Evolutionary conservation across 2,113 vertebrate genomes (phyloP), one percentile per base, ranked within the genome.

Genomic region (Centropristis striata): DNA sequence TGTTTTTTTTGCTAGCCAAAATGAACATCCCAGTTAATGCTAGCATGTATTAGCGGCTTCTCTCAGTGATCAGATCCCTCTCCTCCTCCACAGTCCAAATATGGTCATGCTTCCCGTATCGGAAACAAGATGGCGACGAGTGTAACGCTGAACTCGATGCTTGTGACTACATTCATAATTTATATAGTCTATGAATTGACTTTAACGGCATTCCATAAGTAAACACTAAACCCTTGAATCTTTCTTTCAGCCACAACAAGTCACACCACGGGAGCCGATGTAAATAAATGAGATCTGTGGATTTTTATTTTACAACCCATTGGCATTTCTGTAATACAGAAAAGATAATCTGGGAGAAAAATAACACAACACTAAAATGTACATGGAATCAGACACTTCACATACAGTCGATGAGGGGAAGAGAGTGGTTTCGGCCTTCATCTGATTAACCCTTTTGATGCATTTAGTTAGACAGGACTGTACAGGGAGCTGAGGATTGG

Each of bases 231-330:
- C 6, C 32, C 16, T 27, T 12, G 2, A 32, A 15, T 49, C 5
- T 58, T 46, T 49, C 14, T 32, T 32, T 32, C 32, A 32, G 32
- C 6, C 32, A 32, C 32, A 32, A 32, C 32, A 32, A 80, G 25
- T 72, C 47, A 69, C 42, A 69, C 54, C 50, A 54, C 18, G n/a
- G 50, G 63, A 67, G 71, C 11, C 28, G 23, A 23, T 16, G 44
- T 66, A 76, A 67, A 85, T 72, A 1, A 66, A 79, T 84, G 53
- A 87, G 68, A 90, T 81, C 65, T 78, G 82, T 75, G 63, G 60
- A 9, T 75, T 76, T 85, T 94, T 92, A 92, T 93, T 94, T 84
- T 92, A 93, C 86, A 92, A 90, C 67, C 71, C 70, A 80, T 71
- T 87, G 44, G 36, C 39, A 46, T 81, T 83, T 86, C 60, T 81